phyloP scores from a whole-genome alignment of 2,113 vertebrate species.

The Propithecus coquereli region DNA sequence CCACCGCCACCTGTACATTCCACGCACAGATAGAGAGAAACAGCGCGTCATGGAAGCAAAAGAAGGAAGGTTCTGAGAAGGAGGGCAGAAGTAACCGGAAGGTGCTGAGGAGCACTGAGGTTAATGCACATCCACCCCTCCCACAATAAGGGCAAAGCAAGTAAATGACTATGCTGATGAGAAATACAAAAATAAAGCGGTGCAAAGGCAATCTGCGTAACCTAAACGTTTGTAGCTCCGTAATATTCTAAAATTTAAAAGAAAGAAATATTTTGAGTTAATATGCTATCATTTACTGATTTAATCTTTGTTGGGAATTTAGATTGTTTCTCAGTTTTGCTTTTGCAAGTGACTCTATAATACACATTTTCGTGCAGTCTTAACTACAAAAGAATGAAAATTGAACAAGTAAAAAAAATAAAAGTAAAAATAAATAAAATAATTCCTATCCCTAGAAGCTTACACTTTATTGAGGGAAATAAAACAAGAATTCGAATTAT shows the following conservation, averaged over 20 bases:
- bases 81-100: background rate
- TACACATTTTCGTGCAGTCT: background rate
- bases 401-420: background rate
- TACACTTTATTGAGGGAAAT: background rate
- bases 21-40: background rate
- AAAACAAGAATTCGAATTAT: background rate
- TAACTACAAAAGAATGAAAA: slow-evolving; percentile 59
- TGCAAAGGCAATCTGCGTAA: no score
- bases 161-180: background rate
- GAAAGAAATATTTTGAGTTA: slow-evolving; percentile 42
- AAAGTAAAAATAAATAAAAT: background rate
- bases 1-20: background rate
- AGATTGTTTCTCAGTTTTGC: slow-evolving; percentile 33
- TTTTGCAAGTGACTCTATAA: background rate
- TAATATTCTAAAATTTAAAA: no score
- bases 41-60: background rate
- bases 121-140: background rate
- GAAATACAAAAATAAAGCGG: background rate
- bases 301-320: slow-evolving; percentile 21
- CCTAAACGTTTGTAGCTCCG: no score
- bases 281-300: background rate
- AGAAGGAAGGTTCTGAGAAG: background rate
- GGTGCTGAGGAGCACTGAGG: background rate
- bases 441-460: background rate
- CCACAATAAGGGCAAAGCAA: background rate